Percentiles rank a stretch among this genome's conserved stretches.
Conservation (phyloP, 2,888 invertebrate genomes). For the Cybosia mesomella region DNA sequence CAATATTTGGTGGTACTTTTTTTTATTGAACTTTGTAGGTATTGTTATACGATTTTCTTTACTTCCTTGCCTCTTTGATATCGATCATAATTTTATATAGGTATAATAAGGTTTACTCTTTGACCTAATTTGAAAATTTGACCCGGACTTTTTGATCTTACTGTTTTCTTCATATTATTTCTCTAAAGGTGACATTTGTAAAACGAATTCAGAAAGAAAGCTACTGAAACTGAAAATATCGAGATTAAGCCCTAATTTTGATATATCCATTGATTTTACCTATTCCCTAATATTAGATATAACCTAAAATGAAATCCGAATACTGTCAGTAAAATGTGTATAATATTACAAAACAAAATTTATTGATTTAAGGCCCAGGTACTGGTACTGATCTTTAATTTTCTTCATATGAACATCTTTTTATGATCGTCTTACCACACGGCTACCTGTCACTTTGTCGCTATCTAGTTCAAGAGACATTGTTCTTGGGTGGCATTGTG, state of each 20-base stretch:
- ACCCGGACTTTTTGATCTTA: background rate
- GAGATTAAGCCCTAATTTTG: too few relatives aligned
- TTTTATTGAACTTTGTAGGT: conserved; percentile 18
- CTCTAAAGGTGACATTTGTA: background rate
- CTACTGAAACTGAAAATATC: background rate
- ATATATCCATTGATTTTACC: too few relatives aligned
- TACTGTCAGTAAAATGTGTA: background rate
- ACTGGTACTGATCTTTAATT: background rate
- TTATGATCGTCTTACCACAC: conserved; percentile 6
- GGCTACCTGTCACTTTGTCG: background rate
- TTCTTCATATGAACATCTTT: background rate
- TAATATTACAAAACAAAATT: background rate
- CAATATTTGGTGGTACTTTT: conserved; percentile 40
- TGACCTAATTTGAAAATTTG: background rate
- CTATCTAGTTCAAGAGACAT: conserved; percentile 30
- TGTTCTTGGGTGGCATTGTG: conserved; percentile 36
- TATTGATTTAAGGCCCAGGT: background rate
- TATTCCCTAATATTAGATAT: too few relatives aligned
- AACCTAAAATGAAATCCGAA: background rate
- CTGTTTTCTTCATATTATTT: background rate
- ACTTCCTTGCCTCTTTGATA: background rate
- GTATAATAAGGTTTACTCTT: background rate
- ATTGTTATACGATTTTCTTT: background rate
- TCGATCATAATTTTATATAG: background rate
- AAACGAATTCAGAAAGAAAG: background rate